These are phyloP conservation scores for Cheilosia pagana DNA, from an alignment of 2,888 invertebrate species.

Conservation along the genomic window DNA sequence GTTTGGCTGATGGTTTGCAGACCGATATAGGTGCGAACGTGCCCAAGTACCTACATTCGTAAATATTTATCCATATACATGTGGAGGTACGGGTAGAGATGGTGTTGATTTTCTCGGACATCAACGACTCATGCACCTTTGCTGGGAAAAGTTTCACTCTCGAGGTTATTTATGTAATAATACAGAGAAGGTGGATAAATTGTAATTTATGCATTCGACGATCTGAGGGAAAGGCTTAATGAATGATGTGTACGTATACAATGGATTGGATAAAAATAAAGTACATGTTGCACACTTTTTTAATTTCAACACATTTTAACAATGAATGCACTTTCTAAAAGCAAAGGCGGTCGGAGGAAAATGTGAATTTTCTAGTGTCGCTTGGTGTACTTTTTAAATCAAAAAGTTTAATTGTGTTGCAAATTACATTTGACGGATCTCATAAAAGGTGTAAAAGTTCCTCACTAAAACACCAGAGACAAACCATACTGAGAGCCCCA, in stretches of 20 bases:
- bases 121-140: background rate
- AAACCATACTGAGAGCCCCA: no score
- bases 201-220: background rate
- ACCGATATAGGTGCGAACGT: background rate
- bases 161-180: background rate
- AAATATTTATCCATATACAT: background rate
- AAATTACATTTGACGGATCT: no score
- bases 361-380: no score
- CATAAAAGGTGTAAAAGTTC: no score
- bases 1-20: background rate
- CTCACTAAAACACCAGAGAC: no score
- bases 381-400: no score
- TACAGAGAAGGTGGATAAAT: background rate
- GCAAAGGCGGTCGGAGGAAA: no score
- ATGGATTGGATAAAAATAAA: background rate
- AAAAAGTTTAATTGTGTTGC: no score
- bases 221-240: background rate
- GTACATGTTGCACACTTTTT: background rate
- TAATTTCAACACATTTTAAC: background rate
- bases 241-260: background rate
- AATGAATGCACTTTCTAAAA: background rate
- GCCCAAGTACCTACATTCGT: background rate
- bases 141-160: background rate
- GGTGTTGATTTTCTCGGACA: conserved; percentile 1
- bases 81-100: background rate